Evolutionary conservation across 1,140 invertebrate species (phyloP), one percentile per base, ranked within the genome.

Genomic region (Phymastichus coffea): DNA sequence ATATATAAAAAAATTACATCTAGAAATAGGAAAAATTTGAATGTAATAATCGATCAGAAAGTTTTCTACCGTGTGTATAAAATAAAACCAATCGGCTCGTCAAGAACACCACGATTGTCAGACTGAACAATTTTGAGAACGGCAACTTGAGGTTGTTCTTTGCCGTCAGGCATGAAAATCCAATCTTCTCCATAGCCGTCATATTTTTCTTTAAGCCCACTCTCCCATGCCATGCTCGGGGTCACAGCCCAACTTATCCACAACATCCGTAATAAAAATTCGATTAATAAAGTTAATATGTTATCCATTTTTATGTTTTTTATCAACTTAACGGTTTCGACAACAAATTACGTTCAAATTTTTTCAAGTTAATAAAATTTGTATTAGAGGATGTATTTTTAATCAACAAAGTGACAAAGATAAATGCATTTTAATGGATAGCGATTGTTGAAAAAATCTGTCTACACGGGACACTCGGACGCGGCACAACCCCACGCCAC

Each of bases 161-260:
- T 80, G 10, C 84, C 85, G 69, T 86, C 84, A 2, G 86, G 85
- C 74, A 87, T 83, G 51, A 85, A 84, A 41, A 87, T 84, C 86
- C 86, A 87, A 14, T 83, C 83, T 57, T 80, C 80, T 17, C 83
- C 84, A 61, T 85, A 85, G 15, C 74, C 73, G 20, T 79, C 77
- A 38, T 79, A 78, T 35, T 70, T 76, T 49, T 71, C 57, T 17
- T 60, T 67, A 25, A 79, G 57, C 23, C 65, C 63, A 43, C 69
- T 75, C 1, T 74, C 55, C 64, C 69, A 71, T n/a, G 43, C 38
- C 8, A 44, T 17, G 15, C 17, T 43, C 10, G 30, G 8, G 8
- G 23, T 7, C 6, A 52, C 48, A 7, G 10, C 17, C 35, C 20
- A 52, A 3, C 17, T 26, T 9, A 59, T 1, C 38, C 40, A 59